Evolutionary conservation across 2,797 vertebrate species (phyloP).

Genomic region (Gymnocypris eckloni): DNA sequence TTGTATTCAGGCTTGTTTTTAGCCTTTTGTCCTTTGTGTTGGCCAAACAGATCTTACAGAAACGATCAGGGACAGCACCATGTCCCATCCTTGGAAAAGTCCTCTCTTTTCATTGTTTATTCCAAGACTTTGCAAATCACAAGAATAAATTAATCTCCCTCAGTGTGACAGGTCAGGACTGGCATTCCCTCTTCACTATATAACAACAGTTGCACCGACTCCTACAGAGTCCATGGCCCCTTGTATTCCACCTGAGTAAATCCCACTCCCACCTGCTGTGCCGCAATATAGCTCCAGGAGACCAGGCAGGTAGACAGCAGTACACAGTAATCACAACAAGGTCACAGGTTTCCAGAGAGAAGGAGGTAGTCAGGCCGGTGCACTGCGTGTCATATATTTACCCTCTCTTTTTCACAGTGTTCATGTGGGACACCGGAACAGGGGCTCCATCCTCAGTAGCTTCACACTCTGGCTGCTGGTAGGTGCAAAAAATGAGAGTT

Average conservation of each 20-base stretch:
- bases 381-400: constrained; percentile 10
- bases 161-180: neutral
- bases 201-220: neutral
- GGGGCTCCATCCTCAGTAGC: constrained; percentile 22
- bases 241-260: constrained; percentile 38
- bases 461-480: constrained; percentile 8
- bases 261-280: constrained; percentile 10
- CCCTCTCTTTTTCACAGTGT: constrained; percentile 25
- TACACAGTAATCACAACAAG: constrained; percentile 48
- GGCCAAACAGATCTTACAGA: constrained; percentile 24
- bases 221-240: neutral
- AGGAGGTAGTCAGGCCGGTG: constrained; percentile 14
- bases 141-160: neutral
- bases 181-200: constrained; percentile 3
- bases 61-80: constrained; percentile 23
- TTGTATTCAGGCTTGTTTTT: constrained; percentile 42
- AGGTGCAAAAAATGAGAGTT: constrained; percentile 7
- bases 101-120: constrained; percentile 16
- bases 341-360: constrained; percentile 37
- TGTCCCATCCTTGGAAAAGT: constrained; percentile 14
- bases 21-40: constrained; percentile 57
- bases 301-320: constrained; percentile 25
- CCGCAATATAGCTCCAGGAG: constrained; percentile 28
- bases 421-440: constrained; percentile 20
- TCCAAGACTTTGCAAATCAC: constrained; percentile 23